Percentiles rank a stretch among this genome's conserved stretches.
Conservation (phyloP, 2,797 vertebrate genomes). For the Coccyzus lansbergi region DNA sequence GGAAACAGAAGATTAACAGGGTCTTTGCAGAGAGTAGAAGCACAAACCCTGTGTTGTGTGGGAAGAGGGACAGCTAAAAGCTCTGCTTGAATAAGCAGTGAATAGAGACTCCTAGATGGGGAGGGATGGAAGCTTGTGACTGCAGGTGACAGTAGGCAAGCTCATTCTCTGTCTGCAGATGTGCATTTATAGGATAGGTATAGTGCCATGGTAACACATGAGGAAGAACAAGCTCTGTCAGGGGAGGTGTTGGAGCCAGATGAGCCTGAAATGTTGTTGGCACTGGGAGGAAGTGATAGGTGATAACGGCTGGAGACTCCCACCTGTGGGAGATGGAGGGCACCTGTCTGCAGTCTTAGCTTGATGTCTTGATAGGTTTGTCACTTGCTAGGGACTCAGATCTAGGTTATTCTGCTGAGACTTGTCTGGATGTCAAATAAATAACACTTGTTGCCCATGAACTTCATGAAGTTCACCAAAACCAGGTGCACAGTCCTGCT, state of each 20-base stretch:
- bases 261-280: neutral
- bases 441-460: neutral
- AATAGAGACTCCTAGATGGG: neutral
- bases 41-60: neutral
- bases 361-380: neutral
- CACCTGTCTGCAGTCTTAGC: neutral
- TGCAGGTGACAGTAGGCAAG: neutral
- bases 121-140: neutral
- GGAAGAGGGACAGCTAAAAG: neutral
- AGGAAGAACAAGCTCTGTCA: conserved; percentile 5
- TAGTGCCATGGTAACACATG: conserved; percentile 35
- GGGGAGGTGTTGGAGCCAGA: neutral
- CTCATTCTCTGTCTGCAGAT: neutral
- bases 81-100: neutral
- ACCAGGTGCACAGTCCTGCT: neutral
- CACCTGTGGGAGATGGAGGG: neutral
- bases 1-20: neutral
- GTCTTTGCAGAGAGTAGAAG: neutral
- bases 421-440: neutral
- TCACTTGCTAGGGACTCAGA: neutral
- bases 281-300: neutral
- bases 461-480: neutral
- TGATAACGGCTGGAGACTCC: neutral
- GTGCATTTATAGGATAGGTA: neutral
- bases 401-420: neutral